These are phyloP conservation scores for Orthosia incerta DNA, from an alignment of 2,888 invertebrate genomes.

Conservation along the genomic window DNA sequence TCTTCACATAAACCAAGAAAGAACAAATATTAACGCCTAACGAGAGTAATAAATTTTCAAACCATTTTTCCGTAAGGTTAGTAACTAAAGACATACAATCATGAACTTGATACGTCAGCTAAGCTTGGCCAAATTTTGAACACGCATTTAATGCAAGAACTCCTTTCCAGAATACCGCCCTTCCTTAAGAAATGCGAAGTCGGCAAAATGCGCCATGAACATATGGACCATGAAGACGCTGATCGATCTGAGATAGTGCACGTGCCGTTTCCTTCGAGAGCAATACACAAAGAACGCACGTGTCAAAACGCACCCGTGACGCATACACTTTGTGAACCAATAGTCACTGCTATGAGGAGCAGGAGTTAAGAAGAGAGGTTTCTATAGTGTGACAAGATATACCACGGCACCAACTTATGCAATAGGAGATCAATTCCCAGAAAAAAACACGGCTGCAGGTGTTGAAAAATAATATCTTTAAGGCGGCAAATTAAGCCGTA, in stretches of 20 bases:
- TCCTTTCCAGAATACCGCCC: neutral
- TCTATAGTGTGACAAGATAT: neutral
- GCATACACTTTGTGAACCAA: neutral
- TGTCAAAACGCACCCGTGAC: conserved; percentile 26
- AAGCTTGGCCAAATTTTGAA: neutral
- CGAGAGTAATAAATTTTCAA: no score
- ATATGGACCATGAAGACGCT: neutral
- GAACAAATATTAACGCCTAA: no score
- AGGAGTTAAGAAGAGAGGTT: neutral
- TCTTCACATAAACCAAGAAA: no score
- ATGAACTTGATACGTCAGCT: no score
- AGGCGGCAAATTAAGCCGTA: no score
- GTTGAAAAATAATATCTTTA: no score
- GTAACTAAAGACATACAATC: no score
- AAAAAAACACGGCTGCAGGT: no score
- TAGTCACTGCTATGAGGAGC: neutral
- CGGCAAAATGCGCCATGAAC: neutral
- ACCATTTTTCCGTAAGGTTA: no score
- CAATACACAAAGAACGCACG: conserved; percentile 39
- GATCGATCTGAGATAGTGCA: conserved; percentile 33
- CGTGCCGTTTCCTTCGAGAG: conserved; percentile 24
- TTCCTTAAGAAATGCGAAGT: conserved; percentile 16
- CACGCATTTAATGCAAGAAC: neutral
- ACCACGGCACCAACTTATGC: no score
- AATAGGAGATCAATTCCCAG: no score